Evolutionary conservation across 2,113 vertebrate genomes (phyloP), one percentile per base, ranked within the genome.

Genomic region (Rhinoderma darwinii): DNA sequence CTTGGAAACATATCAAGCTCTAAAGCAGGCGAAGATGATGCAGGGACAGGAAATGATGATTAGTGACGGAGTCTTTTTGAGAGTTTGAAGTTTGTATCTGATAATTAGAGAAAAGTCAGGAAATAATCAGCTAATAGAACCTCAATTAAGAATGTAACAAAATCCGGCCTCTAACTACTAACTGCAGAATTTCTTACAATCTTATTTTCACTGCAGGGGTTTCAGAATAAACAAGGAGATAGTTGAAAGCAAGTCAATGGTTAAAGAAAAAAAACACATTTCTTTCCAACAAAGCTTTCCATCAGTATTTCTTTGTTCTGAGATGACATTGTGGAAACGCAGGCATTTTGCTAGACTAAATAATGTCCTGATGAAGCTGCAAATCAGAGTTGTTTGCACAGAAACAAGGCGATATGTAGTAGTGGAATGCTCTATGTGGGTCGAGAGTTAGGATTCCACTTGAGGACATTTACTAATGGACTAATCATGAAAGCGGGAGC

Each of bases 21-120:
- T 20, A 50, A 56, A 86, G 78, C 61, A 86, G 47, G 47, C 32
- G 70, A 80, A 80, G 84, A 86, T 86, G 84, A 86, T 86, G 84
- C 84, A 80, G 84, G 76, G 54, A 56, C 84, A 86, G 84, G 84
- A 86, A 86, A 80, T 80, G 54, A 86, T 86, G 84, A 80, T 86
- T 80, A 80, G 84, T 35, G 17, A 86, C 72, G 76, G 43, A 72
- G 76, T 25, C 77, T 86, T 86, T 78, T 47, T 54, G 39, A 70
- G 63, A 56, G 43, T 59, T 78, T 70, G 56, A 70, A 80, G 61
- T 86, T 80, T 86, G 84, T 86, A 86, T 86, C 54, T 76, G 76
- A 86, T 86, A 86, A 86, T 86, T 86, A 86, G 61, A 30, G 44
- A 68, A 80, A 86, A 80, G 76, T 86, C 84, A 86, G 84, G 84